Conservation (phyloP, 2,113 vertebrate genomes). For the Mystacornis crossleyi region DNA sequence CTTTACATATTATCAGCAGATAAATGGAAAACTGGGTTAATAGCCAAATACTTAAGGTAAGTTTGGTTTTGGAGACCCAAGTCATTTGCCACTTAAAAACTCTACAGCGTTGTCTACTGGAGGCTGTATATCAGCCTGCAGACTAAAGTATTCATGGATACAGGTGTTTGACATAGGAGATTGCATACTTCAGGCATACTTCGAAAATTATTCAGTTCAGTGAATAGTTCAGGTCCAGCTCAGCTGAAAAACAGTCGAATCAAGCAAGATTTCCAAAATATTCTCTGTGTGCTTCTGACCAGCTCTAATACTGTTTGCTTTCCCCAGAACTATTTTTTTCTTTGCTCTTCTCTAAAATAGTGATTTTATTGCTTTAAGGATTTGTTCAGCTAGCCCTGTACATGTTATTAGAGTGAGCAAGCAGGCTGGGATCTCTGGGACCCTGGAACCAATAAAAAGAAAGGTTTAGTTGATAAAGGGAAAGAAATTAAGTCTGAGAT, state of each 20-base stretch:
- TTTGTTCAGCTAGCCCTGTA: neutral
- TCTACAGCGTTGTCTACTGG: neutral
- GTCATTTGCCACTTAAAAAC: neutral
- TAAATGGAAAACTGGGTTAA: neutral
- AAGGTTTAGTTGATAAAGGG: neutral
- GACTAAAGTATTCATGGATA: neutral
- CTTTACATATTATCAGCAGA: neutral
- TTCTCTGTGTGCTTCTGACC: neutral
- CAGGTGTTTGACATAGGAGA: neutral
- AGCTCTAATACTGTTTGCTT: neutral
- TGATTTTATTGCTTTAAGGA: neutral
- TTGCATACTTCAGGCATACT: neutral
- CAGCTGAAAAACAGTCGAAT: neutral
- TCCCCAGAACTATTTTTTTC: neutral
- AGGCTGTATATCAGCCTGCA: neutral
- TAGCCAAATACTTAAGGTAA: neutral
- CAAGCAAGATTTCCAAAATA: neutral
- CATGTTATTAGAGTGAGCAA: neutral
- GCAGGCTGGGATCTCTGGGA: neutral
- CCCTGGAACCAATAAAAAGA: neutral
- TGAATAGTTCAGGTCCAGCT: neutral
- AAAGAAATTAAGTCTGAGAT: neutral
- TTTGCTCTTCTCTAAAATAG: neutral
- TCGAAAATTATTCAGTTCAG: neutral
- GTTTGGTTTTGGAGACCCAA: neutral